phyloP scores from a whole-genome alignment of 2,888 invertebrate genomes.

The Drosophila koepferae region DNA sequence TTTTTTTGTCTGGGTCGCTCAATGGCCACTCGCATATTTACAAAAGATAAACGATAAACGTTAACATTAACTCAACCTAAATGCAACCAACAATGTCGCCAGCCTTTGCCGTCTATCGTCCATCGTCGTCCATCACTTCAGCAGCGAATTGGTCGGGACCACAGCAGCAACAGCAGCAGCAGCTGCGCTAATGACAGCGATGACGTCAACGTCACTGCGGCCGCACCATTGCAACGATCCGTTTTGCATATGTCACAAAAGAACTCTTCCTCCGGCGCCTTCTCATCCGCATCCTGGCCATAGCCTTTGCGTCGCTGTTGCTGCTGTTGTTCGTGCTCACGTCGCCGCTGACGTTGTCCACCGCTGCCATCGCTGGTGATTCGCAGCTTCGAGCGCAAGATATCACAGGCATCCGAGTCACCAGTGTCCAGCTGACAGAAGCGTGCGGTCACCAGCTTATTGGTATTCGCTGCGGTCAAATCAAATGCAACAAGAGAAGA shows the following conservation, averaged over 20 bases:
- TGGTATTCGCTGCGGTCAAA: slow-evolving; percentile 57
- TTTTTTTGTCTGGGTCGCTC: slow-evolving; percentile 31
- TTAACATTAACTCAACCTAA: slow-evolving; percentile 65
- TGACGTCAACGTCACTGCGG: slow-evolving; percentile 51
- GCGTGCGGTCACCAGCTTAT: slow-evolving; percentile 80
- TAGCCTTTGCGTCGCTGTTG: slow-evolving; percentile 58
- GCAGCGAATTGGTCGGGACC: slow-evolving; percentile 30
- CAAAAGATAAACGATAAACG: slow-evolving; percentile 69
- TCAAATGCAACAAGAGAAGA: neutral
- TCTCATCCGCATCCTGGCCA: slow-evolving; percentile 42
- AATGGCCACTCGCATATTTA: slow-evolving; percentile 72
- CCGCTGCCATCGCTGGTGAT: slow-evolving; percentile 38
- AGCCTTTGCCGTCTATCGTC: slow-evolving; percentile 14
- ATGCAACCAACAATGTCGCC: slow-evolving; percentile 60
- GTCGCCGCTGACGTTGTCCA: slow-evolving; percentile 31
- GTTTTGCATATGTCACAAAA: slow-evolving; percentile 82
- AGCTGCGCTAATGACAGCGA: slow-evolving; percentile 26
- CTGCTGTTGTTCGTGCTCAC: slow-evolving; percentile 50
- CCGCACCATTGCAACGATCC: slow-evolving; percentile 82
- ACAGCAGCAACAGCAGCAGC: slow-evolving; percentile 21
- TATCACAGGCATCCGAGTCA: slow-evolving; percentile 83
- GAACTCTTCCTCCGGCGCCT: slow-evolving; percentile 67
- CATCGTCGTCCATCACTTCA: slow-evolving; percentile 35
- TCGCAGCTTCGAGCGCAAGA: slow-evolving; percentile 76
- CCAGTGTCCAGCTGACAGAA: slow-evolving; percentile 84